Evolutionary conservation across 2,113 vertebrate genomes (phyloP).

Genomic region (cattle (Bos taurus)): ARS-UCD2.0 NC_037352.1:39054001-39054500

Average conservation of each 20-base stretch:
- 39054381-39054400: neutral
- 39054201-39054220: neutral
- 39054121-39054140: rapidly evolving
- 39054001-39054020: neutral
- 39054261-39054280: neutral
- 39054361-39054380: rapidly evolving
- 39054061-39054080: neutral
- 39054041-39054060: neutral
- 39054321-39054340: neutral
- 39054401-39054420: neutral
- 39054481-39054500: neutral
- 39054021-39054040: neutral
- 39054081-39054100: neutral
- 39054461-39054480: neutral
- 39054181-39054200: neutral
- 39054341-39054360: neutral
- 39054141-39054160: too few relatives aligned
- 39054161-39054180: neutral
- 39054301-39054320: neutral
- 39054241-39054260: neutral
- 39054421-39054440: neutral
- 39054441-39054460: neutral
- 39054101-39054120: rapidly evolving
- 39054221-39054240: neutral
- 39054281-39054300: rapidly evolving